Base-by-base conservation (phyloP, 1,140 invertebrate genomes). In the Eurosta solidaginis region DNA sequence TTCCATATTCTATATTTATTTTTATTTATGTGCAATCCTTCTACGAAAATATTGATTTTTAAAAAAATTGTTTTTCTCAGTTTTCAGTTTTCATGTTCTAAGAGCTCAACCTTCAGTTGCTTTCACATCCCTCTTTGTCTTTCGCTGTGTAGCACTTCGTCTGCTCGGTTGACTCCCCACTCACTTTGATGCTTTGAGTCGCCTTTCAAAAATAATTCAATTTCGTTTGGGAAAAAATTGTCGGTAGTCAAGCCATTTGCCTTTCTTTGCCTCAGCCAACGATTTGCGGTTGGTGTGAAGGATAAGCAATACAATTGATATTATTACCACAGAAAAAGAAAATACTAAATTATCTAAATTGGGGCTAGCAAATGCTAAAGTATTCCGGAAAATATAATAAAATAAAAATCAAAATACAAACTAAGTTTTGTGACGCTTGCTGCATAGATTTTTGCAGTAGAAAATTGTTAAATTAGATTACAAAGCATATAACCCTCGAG, bases 161-260 rank as follows among this genome's bases (percentile, higher is more conserved):
- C 0, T 68, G 59, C n/a, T 47, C 3, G 9, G 7, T n/a, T 17
- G n/a, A 17, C 45, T 47, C 45, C 29, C 3, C 29, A n/a, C 54
- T 63, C n/a, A 1, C 59, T 59, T 36, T 27, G 33, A 20, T 17
- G 5, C 59, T 59, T 36, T 27, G 33, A 20, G 33, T 14, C 59
- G 27, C 27, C 36, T 20, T 36, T 40, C 22, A 20, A 68, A 40
- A n/a, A 68, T 68, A 68, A 68, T 68, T 68, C 59, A 68, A 68
- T 68, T 68, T 68, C 33, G 59, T 68, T 17, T 40, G n/a, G 33
- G 33, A 68, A 68, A 40, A 68, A 68, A 68, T 68, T 68, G 59
- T 68, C 59, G n/a, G n/a, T n/a, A 68, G 9, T 20, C 59, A 68
- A 68, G n/a, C 59, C 59, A 68, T 22, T 20, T 29, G 14, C n/a